Percentiles rank a stretch among this genome's conserved stretches.
phyloP scores from a whole-genome alignment of 2,113 vertebrate genomes.

The Piaya cayana region DNA sequence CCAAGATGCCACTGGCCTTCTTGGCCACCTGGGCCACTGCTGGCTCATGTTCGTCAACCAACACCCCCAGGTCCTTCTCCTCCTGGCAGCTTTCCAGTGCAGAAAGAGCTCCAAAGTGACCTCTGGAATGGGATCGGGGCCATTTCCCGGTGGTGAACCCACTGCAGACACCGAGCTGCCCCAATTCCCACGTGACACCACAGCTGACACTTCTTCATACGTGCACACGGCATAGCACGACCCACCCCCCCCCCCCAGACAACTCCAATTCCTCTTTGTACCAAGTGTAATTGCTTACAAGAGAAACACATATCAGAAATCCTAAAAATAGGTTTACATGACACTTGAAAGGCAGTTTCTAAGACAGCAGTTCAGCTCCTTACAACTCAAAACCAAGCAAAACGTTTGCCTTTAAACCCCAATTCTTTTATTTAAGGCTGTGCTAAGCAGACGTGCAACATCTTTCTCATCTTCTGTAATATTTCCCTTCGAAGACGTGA shows the following conservation, averaged over 20 bases:
- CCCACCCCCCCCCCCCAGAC: fast-evolving
- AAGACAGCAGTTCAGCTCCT: background rate
- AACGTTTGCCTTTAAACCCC: background rate
- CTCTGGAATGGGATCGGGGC: fast-evolving
- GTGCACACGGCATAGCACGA: fast-evolving
- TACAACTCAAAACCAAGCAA: background rate
- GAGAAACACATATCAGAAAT: background rate
- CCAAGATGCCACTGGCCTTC: no score
- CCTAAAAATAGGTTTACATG: background rate
- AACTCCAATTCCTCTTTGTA: background rate
- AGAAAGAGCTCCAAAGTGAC: background rate
- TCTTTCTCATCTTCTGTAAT: background rate
- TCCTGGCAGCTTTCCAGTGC: no score
- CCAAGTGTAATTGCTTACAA: background rate
- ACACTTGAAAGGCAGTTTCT: background rate
- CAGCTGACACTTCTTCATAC: fast-evolving
- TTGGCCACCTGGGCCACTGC: no score
- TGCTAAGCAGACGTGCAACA: background rate
- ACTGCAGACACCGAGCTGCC: background rate
- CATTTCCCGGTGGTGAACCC: background rate
- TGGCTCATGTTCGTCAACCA: no score
- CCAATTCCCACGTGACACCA: background rate
- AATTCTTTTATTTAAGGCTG: background rate
- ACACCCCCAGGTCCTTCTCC: no score
- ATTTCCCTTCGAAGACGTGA: background rate